These are phyloP conservation scores for Macrophya alboannulata DNA, from an alignment of 2,888 invertebrate species.

Conservation along the genomic window DNA sequence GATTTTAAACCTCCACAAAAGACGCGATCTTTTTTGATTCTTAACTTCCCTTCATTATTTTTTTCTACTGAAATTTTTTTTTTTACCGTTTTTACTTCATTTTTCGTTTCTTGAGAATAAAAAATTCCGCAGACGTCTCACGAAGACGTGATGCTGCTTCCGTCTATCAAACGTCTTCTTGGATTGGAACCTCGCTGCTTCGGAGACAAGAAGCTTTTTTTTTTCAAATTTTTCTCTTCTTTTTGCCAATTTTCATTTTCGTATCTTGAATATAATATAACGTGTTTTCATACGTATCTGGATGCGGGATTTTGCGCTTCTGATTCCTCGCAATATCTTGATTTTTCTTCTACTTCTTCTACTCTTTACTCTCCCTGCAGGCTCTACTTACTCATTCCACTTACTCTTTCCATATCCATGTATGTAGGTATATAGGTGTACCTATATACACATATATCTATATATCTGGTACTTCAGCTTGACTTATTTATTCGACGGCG, in stretches of 20 bases:
- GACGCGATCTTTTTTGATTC: background rate
- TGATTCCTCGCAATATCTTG: background rate
- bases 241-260: background rate
- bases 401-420: background rate
- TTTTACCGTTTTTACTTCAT: background rate
- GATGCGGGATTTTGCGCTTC: background rate
- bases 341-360: background rate
- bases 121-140: background rate
- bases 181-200: background rate
- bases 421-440: too few relatives aligned
- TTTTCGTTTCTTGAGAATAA: background rate
- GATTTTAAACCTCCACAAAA: background rate
- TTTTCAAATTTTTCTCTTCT: background rate
- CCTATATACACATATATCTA: too few relatives aligned
- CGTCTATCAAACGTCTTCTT: background rate
- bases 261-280: background rate
- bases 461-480: background rate
- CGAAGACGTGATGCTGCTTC: background rate
- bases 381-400: background rate
- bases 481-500: conserved; percentile 35
- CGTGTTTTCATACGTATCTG: background rate
- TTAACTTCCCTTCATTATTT: background rate
- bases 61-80: background rate
- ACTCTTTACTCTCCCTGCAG: background rate
- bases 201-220: background rate